Percentiles rank a stretch among this genome's conserved stretches.
phyloP scores from a whole-genome alignment of 64 coral and sea anemone genomes.

The Acropora tenuis region DNA sequence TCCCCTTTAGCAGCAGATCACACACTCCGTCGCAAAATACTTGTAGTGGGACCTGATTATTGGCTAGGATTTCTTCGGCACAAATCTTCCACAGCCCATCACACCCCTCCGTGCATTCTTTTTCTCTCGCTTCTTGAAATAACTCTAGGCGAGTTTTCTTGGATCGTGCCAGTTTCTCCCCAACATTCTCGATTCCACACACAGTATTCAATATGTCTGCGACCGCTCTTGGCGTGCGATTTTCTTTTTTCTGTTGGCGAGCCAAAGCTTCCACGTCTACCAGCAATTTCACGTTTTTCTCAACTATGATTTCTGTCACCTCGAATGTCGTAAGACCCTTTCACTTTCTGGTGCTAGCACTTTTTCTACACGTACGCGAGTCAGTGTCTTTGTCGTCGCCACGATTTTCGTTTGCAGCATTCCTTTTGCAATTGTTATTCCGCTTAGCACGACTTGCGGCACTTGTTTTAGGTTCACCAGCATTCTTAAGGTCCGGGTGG shows the following conservation, averaged over 20 bases:
- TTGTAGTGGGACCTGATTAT: neutral
- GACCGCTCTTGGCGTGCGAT: neutral
- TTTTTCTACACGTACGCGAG: neutral
- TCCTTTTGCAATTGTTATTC: too few species aligned
- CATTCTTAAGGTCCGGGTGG: too few species aligned
- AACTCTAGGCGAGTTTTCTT: neutral
- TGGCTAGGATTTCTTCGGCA: neutral
- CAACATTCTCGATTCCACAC: neutral
- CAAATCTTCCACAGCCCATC: constrained; percentile 1
- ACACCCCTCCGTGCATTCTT: neutral
- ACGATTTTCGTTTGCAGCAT: too few species aligned
- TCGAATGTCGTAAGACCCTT: neutral
- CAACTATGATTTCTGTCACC: constrained; percentile 9
- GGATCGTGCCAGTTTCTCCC: neutral
- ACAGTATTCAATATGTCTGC: neutral
- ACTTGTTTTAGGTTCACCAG: too few species aligned
- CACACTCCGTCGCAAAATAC: neutral
- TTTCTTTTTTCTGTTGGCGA: neutral
- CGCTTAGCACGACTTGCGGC: too few species aligned
- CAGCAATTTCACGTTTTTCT: neutral
- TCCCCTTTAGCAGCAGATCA: neutral
- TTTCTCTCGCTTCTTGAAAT: neutral
- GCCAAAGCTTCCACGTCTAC: neutral
- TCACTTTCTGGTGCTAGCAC: neutral
- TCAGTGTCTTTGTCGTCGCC: too few species aligned